Evolutionary conservation across 2,797 vertebrate genomes (phyloP).

Genomic region (Acropternis orthonyx): DNA sequence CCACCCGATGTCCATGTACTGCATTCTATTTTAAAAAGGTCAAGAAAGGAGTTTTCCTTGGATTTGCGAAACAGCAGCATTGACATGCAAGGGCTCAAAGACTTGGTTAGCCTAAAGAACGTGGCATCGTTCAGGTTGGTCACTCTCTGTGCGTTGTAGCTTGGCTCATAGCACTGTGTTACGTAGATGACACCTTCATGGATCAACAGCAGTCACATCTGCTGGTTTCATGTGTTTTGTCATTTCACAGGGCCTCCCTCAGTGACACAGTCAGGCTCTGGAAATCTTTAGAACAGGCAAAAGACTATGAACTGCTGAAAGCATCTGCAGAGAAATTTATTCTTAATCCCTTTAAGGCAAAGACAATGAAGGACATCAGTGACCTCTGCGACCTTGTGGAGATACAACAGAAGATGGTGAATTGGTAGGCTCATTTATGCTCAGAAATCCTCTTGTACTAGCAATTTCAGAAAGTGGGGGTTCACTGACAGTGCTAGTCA

Average conservation of each 20-base stretch:
- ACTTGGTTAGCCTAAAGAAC: constrained; percentile 79
- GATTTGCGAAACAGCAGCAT: constrained; percentile 84
- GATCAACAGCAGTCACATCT: background rate
- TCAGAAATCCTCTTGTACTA: background rate
- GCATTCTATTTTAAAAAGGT: constrained; percentile 72
- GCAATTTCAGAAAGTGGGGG: background rate
- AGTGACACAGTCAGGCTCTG: constrained; percentile 84
- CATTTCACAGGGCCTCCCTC: constrained; percentile 82
- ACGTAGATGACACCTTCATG: background rate
- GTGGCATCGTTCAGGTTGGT: constrained; percentile 86
- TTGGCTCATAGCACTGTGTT: background rate
- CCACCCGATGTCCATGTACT: constrained; percentile 81
- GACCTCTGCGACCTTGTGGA: constrained; percentile 83
- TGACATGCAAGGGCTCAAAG: constrained; percentile 78
- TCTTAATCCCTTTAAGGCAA: constrained; percentile 86
- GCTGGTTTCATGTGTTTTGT: background rate
- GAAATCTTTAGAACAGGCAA: constrained; percentile 79
- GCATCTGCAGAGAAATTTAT: constrained; percentile 83
- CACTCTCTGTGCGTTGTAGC: background rate
- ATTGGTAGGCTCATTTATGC: constrained; percentile 77
- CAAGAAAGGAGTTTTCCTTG: constrained; percentile 78
- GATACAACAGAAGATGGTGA: constrained; percentile 79
- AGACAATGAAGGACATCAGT: constrained; percentile 82
- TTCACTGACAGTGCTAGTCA: background rate
- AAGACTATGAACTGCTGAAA: constrained; percentile 73